Conservation (phyloP, 2,797 vertebrate species). For the Otolemur crassicaudatus region DNA sequence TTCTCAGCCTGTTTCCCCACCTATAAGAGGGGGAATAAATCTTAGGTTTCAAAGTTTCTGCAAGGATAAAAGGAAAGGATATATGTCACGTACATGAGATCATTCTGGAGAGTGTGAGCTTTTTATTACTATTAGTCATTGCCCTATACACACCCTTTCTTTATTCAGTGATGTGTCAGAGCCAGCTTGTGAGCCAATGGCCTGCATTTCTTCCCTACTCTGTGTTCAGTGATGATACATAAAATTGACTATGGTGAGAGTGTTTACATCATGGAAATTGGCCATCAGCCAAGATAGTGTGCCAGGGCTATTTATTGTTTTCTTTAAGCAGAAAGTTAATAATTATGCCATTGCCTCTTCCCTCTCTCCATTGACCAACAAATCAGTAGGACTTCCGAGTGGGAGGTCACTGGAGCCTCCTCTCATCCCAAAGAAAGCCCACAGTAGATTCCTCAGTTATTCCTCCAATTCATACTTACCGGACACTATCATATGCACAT, state of each 20-base stretch:
- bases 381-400: neutral
- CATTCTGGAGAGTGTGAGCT: neutral
- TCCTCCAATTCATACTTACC: neutral
- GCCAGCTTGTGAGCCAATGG: neutral
- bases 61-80: neutral
- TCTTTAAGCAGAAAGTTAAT: neutral
- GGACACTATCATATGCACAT: neutral
- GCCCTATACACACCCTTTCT: neutral
- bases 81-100: rapidly evolving
- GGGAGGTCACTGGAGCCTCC: neutral
- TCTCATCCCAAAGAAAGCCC: neutral
- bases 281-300: neutral
- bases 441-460: neutral
- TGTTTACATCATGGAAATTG: neutral
- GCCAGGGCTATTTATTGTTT: neutral
- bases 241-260: neutral
- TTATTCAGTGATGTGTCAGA: neutral
- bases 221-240: neutral
- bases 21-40: neutral
- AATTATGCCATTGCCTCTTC: neutral
- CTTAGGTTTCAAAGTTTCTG: neutral
- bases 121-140: neutral
- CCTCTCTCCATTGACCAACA: neutral
- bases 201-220: neutral
- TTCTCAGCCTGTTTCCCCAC: neutral